Evolutionary conservation across 1,140 invertebrate species (phyloP).

Genomic region (Penaeus japonicus): DNA sequence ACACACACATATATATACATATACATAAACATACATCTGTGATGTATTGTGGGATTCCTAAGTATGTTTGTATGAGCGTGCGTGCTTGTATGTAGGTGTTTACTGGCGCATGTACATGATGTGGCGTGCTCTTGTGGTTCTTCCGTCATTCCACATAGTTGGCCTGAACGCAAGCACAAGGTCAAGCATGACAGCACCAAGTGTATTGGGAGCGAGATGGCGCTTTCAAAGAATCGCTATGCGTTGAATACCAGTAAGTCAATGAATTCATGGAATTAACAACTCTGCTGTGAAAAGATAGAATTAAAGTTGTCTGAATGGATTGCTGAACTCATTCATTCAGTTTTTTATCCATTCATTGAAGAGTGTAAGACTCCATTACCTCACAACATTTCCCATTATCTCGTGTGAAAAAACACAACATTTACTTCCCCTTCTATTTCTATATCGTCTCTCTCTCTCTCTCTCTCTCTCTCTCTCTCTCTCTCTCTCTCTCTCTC

Average conservation of each 20-base stretch:
- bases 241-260: not conserved
- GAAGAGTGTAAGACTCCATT: too few relatives aligned
- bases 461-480: not conserved
- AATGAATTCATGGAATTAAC: too few relatives aligned
- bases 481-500: not conserved
- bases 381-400: too few relatives aligned
- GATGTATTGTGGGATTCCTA: too few relatives aligned
- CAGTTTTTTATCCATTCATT: too few relatives aligned
- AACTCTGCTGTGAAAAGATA: too few relatives aligned
- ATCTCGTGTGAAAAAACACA: too few relatives aligned
- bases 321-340: too few relatives aligned
- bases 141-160: not conserved
- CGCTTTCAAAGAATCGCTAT: too few relatives aligned
- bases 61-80: not conserved
- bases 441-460: conserved; percentile 2
- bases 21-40: too few relatives aligned
- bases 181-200: not conserved
- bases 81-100: not conserved
- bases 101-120: not conserved
- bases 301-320: too few relatives aligned
- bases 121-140: not conserved
- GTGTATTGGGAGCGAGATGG: not conserved
- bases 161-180: not conserved
- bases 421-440: not conserved
- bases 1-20: too few relatives aligned